phyloP scores from a whole-genome alignment of 2,888 invertebrate genomes.

The Physocephala rufipes region DNA sequence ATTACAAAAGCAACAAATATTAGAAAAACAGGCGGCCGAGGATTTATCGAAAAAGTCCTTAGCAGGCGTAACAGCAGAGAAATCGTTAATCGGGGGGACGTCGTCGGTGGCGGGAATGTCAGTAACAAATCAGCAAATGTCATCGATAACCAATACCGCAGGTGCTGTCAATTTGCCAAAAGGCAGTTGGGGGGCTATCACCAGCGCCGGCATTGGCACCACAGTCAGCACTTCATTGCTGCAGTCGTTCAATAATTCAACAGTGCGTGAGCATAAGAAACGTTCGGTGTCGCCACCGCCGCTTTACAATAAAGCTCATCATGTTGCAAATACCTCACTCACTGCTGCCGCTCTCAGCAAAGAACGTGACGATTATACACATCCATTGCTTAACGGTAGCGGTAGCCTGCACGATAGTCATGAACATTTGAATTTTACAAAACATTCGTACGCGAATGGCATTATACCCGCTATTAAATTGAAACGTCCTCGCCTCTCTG shows the following conservation, averaged over 20 bases:
- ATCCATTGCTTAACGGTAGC: constrained; percentile 40
- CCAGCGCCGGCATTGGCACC: constrained; percentile 35
- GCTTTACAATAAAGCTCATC: constrained; percentile 60
- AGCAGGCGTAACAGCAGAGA: constrained; percentile 23
- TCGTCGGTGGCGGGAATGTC: constrained; percentile 42
- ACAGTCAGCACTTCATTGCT: constrained; percentile 36
- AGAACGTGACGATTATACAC: constrained; percentile 54
- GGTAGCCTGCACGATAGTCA: constrained; percentile 47
- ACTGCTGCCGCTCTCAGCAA: constrained; percentile 43
- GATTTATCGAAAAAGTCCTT: constrained; percentile 57
- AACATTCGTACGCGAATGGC: constrained; percentile 60
- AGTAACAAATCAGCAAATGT: neutral
- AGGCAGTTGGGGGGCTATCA: constrained; percentile 11
- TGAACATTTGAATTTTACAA: constrained; percentile 60
- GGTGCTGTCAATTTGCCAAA: constrained; percentile 18
- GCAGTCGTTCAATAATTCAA: constrained; percentile 38
- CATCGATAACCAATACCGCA: constrained; percentile 24
- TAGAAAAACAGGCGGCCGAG: constrained; percentile 47
- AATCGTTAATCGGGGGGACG: neutral
- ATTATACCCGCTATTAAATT: constrained; percentile 61
- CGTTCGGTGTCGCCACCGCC: constrained; percentile 61
- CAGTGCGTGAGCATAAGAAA: constrained; percentile 41
- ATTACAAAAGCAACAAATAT: constrained; percentile 50
- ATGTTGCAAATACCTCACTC: constrained; percentile 52
- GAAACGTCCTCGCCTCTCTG: constrained; percentile 61